A percentile compares a stretch with the other conserved stretches of the same genome.
Evolutionary conservation across 2,113 vertebrate species (phyloP).

Genomic region (Furnarius figulus): DNA sequence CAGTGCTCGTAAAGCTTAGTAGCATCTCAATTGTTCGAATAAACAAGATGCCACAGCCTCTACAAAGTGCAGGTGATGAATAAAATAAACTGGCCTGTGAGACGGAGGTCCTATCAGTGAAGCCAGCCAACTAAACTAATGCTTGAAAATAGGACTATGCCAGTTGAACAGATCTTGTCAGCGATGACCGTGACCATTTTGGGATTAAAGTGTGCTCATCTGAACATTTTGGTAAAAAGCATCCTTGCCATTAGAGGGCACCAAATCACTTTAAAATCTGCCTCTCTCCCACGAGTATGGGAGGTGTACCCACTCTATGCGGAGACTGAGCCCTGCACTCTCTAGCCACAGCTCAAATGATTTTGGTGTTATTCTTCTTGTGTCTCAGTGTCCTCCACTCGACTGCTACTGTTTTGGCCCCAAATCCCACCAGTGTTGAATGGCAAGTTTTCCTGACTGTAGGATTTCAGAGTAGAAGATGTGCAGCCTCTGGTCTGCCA

Average conservation of each 20-base stretch:
- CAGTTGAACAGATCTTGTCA: neutral
- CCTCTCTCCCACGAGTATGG: neutral
- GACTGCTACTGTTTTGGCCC: neutral
- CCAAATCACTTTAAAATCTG: conserved; percentile 38
- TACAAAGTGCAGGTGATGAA: neutral
- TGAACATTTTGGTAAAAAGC: neutral
- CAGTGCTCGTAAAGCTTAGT: neutral
- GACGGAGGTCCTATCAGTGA: neutral
- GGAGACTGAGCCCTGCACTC: neutral
- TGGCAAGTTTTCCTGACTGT: neutral
- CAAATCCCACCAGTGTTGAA: neutral
- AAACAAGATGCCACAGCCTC: neutral
- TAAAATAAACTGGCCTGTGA: neutral
- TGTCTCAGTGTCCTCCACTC: neutral
- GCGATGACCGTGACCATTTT: accelerated
- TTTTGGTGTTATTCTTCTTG: neutral
- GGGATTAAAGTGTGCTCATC: neutral
- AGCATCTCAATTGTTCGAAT: neutral
- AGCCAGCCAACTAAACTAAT: neutral
- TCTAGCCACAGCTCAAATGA: neutral
- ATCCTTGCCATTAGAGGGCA: conserved; percentile 64
- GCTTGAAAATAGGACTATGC: neutral
- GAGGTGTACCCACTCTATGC: neutral
- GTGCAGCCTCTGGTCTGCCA: neutral
- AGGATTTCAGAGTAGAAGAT: neutral